Base-by-base conservation (phyloP, 1,140 invertebrate genomes). In the Augochlora pura region DNA sequence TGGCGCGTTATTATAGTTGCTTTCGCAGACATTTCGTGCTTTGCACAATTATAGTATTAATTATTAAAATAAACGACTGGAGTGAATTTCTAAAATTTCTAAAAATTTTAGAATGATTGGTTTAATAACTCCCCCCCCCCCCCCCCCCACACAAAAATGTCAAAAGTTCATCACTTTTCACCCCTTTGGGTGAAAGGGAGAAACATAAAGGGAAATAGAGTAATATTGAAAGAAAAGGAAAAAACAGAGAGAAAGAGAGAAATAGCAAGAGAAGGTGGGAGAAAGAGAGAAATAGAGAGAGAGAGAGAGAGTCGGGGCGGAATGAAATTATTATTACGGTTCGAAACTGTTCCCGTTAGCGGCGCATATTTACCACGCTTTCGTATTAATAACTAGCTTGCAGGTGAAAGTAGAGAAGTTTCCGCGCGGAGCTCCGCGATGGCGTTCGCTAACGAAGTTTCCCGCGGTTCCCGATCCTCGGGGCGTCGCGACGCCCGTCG, bases 321-420 rank as follows among this genome's bases (percentile, higher is more conserved):
- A 57, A 57, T 57, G 21, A 57, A 57, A 57, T 57, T 57, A 57
- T 57, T 57, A 57, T 57, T n/a, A n/a, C 54, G 54, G 54, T n/a
- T 57, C 21, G 54, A n/a, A 57, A 57, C n/a, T 57, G 54, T 57
- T 57, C 54, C 54, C 54, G n/a, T 57, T 57, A 57, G 54, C 54
- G 54, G 54, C n/a, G 54, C 54, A 57, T 57, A 57, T 57, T 57
- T 57, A 57, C 54, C 54, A 57, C 6, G 54, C 21, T 57, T n/a
- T 57, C 21, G 54, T n/a, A 57, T 57, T 57, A 57, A 57, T 57
- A 57, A 57, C 54, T 57, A 57, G 54, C 54, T n/a, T 57, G 54
- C 54, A 57, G 54, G 54, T 57, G 54, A 57, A 57, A 57, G 54
- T 57, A 57, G 54, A n/a, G 21, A n/a, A 57, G 54, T 57, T 57